Conservation (phyloP, 2,113 vertebrate species). For the Origma solitaria region DNA sequence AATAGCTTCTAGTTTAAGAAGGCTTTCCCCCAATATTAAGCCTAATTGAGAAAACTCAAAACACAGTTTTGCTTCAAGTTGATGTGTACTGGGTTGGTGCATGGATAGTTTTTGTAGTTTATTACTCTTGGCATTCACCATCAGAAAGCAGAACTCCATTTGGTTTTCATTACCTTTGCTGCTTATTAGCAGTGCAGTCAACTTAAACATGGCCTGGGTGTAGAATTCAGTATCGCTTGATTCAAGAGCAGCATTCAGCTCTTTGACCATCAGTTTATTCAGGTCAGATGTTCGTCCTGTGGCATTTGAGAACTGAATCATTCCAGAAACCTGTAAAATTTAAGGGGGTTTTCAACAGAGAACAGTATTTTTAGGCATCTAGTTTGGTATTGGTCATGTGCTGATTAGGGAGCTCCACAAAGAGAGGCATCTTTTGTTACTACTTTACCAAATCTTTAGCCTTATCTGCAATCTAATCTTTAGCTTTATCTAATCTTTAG, state of each 20-base stretch:
- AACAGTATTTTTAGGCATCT: background rate
- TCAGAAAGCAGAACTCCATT: background rate
- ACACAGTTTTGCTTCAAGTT: background rate
- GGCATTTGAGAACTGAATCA: slow-evolving; percentile 89
- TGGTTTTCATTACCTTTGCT: slow-evolving; percentile 79
- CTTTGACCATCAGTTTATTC: slow-evolving; percentile 86
- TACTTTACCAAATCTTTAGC: background rate
- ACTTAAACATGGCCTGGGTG: slow-evolving; percentile 93
- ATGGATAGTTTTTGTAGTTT: background rate
- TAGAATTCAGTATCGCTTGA: slow-evolving; percentile 77
- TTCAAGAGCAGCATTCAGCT: slow-evolving; percentile 83
- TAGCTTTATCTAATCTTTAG: background rate
- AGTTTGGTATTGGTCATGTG: background rate
- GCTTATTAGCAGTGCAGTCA: slow-evolving; percentile 91
- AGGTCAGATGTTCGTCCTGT: slow-evolving; percentile 86
- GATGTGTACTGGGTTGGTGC: background rate
- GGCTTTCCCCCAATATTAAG: background rate
- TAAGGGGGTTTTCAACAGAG: background rate
- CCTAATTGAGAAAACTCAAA: background rate
- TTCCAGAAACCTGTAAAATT: slow-evolving; percentile 84
- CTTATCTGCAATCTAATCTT: background rate
- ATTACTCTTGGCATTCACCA: background rate
- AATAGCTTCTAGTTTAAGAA: background rate
- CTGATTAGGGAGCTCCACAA: background rate
- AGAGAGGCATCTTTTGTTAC: background rate